Percentiles rank a stretch among this genome's conserved stretches.
These are phyloP conservation scores for Bradypus variegatus DNA, from an alignment of 2,797 vertebrate species.

Conservation along the genomic window DNA sequence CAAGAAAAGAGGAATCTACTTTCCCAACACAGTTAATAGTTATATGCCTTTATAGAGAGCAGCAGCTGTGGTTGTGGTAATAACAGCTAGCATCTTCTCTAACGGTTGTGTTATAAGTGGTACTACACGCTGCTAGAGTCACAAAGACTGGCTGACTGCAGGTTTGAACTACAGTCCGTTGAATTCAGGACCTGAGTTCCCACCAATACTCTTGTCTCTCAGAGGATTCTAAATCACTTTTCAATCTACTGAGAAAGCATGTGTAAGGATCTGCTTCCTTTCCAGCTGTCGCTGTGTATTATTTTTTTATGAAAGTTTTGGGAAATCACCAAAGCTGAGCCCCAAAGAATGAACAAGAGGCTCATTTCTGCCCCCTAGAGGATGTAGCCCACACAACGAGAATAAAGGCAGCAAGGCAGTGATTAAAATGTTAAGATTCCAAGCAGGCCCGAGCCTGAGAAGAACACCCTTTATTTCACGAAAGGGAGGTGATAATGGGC, in stretches of 20 bases:
- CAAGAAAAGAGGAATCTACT: not conserved
- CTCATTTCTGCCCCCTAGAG: conserved; percentile 59
- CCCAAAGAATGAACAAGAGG: not conserved
- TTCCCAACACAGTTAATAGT: not conserved
- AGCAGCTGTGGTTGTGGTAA: not conserved
- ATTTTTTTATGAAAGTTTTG: conserved; percentile 20
- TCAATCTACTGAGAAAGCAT: conserved; percentile 20
- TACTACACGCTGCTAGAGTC: not conserved
- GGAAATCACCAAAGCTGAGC: not conserved
- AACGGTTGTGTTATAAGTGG: not conserved
- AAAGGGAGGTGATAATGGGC: not conserved
- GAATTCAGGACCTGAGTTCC: not conserved
- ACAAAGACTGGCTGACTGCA: not conserved
- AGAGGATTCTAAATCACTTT: conserved; percentile 7
- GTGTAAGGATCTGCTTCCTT: not conserved
- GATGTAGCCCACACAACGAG: not conserved
- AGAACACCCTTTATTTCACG: not conserved
- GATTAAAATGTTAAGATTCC: not conserved
- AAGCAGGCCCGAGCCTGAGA: not conserved
- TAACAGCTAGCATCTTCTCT: not conserved
- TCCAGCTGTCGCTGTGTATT: not conserved
- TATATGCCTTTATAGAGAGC: not conserved
- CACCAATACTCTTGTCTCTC: not conserved
- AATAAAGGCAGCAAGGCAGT: not conserved
- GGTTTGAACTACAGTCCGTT: not conserved